Evolutionary conservation across 2,888 invertebrate genomes (phyloP).

Genomic region (Tachina lurida): DNA sequence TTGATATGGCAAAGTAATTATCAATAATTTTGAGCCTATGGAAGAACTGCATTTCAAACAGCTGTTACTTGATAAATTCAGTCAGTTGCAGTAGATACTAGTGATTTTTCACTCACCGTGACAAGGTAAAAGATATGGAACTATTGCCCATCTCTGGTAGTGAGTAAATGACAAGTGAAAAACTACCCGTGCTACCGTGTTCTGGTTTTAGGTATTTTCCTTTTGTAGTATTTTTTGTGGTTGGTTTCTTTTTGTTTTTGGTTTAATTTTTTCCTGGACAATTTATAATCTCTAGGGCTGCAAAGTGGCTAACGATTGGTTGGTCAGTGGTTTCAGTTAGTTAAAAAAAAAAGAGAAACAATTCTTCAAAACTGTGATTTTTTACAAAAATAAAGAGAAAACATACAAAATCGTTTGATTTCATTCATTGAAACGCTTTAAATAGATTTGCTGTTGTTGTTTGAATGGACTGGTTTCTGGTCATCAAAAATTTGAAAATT

Average conservation of each 20-base stretch:
- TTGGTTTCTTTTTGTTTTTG: slow-evolving; percentile 26
- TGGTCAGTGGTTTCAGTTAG: slow-evolving; percentile 54
- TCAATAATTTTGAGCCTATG: too few species aligned
- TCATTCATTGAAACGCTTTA: background rate
- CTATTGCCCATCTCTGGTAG: too few species aligned
- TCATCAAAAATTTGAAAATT: background rate
- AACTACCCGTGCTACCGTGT: slow-evolving; percentile 28
- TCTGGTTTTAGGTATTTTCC: slow-evolving; percentile 21
- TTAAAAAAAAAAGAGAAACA: background rate
- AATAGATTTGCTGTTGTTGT: background rate
- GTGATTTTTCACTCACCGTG: too few species aligned
- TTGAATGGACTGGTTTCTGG: too few species aligned
- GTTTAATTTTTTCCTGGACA: slow-evolving; percentile 39
- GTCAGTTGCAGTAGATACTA: too few species aligned
- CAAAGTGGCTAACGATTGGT: slow-evolving; percentile 67
- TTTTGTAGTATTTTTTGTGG: slow-evolving; percentile 11
- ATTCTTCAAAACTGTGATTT: slow-evolving; percentile 46
- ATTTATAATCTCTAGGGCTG: slow-evolving; percentile 65
- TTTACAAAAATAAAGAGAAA: background rate
- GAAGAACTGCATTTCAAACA: too few species aligned
- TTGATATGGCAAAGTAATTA: too few species aligned
- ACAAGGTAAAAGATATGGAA: too few species aligned
- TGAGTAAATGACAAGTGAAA: slow-evolving; percentile 39
- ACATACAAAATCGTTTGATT: slow-evolving; percentile 8
- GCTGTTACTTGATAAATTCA: too few species aligned